Base-by-base conservation (phyloP, 2,888 invertebrate species). In the Hedya salicella region DNA sequence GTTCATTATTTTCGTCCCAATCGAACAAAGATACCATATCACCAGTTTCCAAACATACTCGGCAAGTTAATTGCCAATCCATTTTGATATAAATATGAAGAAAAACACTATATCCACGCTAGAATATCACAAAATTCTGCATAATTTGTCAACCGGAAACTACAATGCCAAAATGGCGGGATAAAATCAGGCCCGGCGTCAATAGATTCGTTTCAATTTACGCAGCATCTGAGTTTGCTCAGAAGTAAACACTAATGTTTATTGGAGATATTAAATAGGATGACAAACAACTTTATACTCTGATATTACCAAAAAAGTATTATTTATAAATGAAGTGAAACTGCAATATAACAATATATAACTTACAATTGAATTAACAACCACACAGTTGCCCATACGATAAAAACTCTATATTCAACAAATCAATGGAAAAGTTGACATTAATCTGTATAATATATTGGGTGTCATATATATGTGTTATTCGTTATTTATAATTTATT, bases 1-100 rank as follows among this genome's bases (percentile, higher is more conserved):
- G 92, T 81, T 93, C 92, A 74, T 92, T 92, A 79, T 92, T 93
- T 88, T 93, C 93, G 73, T 93, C 93, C 90, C 92, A 92, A 86
- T 93, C 93, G 75, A 93, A 93, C 32, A 93, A 80, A 62, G 93
- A 93, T 75, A 93, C 93, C 91, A 92, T 92, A 73, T 93, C 92
- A 30, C 92, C 92, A 42, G 87, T 88, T 74, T 92, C 91, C 67
- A 93, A 75, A 75, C 93, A 93, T 75, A 93, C 92, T 77, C 93
- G 82, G 75, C 93, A 93, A 49, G 92, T 91, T 87, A 91, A 83
- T 86, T 92, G 92, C 92, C 93, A 93, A 83, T 93, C 93, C 92
- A 93, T 93, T 78, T 83, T 87, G 71, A 25, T 63, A 16, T 60
- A 70, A 68, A 76, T 75, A 70, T 13, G 11, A 36, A 46, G 25